Evolutionary conservation across 2,797 vertebrate genomes (phyloP), one percentile per base, ranked within the genome.

Genomic region (Babyrousa celebensis): DNA sequence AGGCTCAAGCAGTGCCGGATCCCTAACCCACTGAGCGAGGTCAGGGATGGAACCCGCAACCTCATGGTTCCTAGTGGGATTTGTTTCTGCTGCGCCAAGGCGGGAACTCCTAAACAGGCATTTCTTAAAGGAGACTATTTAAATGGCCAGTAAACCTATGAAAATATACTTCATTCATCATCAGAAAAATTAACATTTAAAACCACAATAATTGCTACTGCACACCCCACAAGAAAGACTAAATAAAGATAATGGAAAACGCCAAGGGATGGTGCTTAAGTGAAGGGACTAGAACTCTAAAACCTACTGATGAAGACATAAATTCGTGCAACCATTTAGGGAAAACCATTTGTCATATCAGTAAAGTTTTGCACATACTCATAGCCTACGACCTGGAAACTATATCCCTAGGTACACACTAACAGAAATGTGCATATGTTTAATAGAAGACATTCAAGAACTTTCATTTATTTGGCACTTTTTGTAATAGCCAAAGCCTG

Each of bases 161-260:
- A 89, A 94, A 52, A 56, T 5, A 23, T 54, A 20, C 23, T 75
- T 83, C 21, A 29, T 63, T 40, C 43, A 2, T 32, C 17, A 79
- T 54, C 20, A 70, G 32, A 11, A 96, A 92, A 92, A 88, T 54
- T 52, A 88, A 62, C 62, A 71, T 40, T 40, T 74, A 40, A 80
- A 85, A 54, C 67, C 18, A 85, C 40, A 29, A 52, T 82, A 60
- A 74, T n/a, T 29, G 15, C 23, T 29, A 72, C 2, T 12, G 1
- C 27, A 29, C 4, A 18, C 7, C 3, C 48, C 56, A 88, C 20
- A 21, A 68, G 48, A 90, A 96, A 95, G 14, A 7, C 36, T 74
- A 67, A 72, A 48, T 58, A 25, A 70, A 84, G 80, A 70, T 23
- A 40, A 63, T 8, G 89, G 36, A 65, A 25, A 80, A 78, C 29